These are phyloP conservation scores for Syngnathus acus DNA, from an alignment of 2,797 vertebrate genomes.

Conservation along the genomic window DNA sequence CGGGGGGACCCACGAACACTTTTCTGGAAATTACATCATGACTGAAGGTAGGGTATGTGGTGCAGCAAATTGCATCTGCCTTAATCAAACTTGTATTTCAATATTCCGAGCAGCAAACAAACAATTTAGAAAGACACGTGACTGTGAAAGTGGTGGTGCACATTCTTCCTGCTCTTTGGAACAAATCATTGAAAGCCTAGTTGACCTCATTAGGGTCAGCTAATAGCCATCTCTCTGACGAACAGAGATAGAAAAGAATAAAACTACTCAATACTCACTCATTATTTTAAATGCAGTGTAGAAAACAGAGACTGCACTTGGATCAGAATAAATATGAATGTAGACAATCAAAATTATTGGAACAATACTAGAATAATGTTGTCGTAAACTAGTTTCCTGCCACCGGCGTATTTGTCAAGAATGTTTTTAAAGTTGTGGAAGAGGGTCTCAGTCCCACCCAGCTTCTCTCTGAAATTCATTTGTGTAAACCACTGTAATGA, in stretches of 20 bases:
- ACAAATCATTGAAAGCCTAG: slow-evolving; percentile 43
- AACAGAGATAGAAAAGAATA: neutral
- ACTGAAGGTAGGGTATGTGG: slow-evolving; percentile 60
- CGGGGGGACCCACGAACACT: slow-evolving; percentile 64
- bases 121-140: neutral
- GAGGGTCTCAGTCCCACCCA: too few species aligned
- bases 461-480: too few species aligned
- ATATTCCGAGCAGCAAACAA: neutral
- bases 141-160: slow-evolving; percentile 47
- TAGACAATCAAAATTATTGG: neutral
- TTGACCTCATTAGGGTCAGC: slow-evolving; percentile 5
- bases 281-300: slow-evolving; percentile 16
- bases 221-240: slow-evolving; percentile 15
- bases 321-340: too few species aligned
- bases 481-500: too few species aligned
- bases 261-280: neutral
- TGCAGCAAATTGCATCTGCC: neutral
- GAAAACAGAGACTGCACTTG: slow-evolving; percentile 11
- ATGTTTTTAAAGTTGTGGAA: too few species aligned
- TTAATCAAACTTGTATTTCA: neutral
- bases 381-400: too few species aligned
- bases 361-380: too few species aligned
- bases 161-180: slow-evolving; percentile 59
- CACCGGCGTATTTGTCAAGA: too few species aligned
- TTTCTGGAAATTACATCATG: slow-evolving; percentile 70